Evolutionary conservation across 2,113 vertebrate species (phyloP), one percentile per base, ranked within the genome.

Genomic region (Rissa tridactyla): DNA sequence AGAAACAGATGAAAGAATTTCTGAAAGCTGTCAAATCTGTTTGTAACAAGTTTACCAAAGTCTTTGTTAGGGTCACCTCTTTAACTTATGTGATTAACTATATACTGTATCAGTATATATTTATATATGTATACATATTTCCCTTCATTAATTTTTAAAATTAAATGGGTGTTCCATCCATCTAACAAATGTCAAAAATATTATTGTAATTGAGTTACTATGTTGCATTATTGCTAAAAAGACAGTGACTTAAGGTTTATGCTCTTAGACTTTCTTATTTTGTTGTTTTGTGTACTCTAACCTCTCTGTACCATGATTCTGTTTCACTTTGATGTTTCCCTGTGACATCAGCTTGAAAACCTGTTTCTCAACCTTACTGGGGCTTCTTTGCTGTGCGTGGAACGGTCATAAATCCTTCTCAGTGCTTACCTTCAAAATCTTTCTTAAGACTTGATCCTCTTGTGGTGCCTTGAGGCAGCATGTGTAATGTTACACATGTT

Each of bases 401-500:
- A 68, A 34, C 8, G 66, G 7, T 58, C 27, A 58, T 52, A 91
- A 71, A 76, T 46, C 4, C 16, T 75, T 52, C 38, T 78, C 34
- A 38, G 7, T 64, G 46, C 69, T 77, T 72, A 10, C 12, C 22
- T 62, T 64, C 6, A 32, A 64, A 65, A 72, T 55, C 9, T 6
- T 78, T 26, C 44, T 81, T 23, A 81, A 36, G 18, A 34, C 8
- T 46, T 61, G 15, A 78, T 78, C 15, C 13, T 51, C 10, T 44
- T 8, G 2, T 36, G 21, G 11, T 60, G 13, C 34, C 26, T 15
- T 8, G 44, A n/a, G 11, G 40, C 8, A n/a, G 6, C 0, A 0
- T 36, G 5, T 80, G 6, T 38, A 57, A 47, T 3, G 2, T 38
- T 81, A n/a, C 14, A 42, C 3, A 1, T 13, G 5, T 32, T 46